Conservation (phyloP, 1,140 invertebrate species). For the Carcinoscorpius rotundicauda region DNA sequence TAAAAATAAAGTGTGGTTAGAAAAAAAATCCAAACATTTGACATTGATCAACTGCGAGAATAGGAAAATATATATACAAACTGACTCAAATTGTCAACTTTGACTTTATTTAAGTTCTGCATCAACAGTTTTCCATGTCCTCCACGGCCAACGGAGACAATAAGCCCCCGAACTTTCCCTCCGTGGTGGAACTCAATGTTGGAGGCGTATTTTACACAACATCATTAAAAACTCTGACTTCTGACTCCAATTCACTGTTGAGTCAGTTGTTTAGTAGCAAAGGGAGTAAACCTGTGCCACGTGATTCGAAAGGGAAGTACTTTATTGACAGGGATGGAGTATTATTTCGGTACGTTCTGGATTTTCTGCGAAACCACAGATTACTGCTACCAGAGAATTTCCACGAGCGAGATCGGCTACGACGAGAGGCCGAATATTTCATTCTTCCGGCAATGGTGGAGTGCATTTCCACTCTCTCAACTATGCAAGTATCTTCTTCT, state of each 20-base stretch:
- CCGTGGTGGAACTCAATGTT: slow-evolving; percentile 75
- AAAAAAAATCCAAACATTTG: too few species aligned
- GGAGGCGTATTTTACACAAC: slow-evolving; percentile 84
- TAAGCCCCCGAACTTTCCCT: too few species aligned
- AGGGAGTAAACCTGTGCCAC: slow-evolving; percentile 1
- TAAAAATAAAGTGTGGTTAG: too few species aligned
- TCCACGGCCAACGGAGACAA: too few species aligned
- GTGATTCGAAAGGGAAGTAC: slow-evolving; percentile 17
- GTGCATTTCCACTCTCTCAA: slow-evolving; percentile 8
- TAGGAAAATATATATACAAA: too few species aligned
- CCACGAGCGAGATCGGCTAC: slow-evolving; percentile 76
- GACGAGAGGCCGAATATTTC: slow-evolving; percentile 80
- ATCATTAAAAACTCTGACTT: slow-evolving; percentile 56
- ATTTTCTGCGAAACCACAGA: slow-evolving; percentile 82
- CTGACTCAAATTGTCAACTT: too few species aligned
- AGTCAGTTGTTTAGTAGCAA: slow-evolving; percentile 55
- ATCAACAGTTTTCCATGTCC: too few species aligned
- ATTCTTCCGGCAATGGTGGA: slow-evolving; percentile 52
- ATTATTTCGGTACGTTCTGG: slow-evolving; percentile 91
- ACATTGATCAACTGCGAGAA: too few species aligned
- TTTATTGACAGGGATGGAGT: slow-evolving; percentile 97
- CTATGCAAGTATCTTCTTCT: slow-evolving; percentile 15
- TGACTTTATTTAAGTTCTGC: too few species aligned
- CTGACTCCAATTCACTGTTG: slow-evolving; percentile 57
- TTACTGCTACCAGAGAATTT: slow-evolving; percentile 91